Base-by-base conservation (phyloP, 35 echinoderm and acorn worm species). In the Apostichopus parvimensis region DNA sequence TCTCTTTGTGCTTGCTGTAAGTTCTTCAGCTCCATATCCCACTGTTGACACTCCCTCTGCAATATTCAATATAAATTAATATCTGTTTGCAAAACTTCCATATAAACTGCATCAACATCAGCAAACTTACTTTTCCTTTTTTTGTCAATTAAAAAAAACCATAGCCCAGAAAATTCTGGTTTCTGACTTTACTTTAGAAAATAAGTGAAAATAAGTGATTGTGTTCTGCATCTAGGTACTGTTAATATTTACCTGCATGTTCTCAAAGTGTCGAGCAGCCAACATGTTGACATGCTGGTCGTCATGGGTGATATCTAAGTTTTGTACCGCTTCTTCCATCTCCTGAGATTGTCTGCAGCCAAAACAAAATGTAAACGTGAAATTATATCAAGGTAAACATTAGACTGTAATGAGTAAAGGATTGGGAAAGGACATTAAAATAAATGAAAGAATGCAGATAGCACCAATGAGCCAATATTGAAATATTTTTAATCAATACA, bases 201-300 rank as follows among this genome's bases (percentile, higher is more conserved):
- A 11, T 57, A 18, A 52, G 21, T 9, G 54, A 84, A 9, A n/a
- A n/a, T n/a, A n/a, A n/a, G n/a, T 84, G 25, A 18, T 20, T 45
- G 0, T 45, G 34, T 45, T 45, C 34, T 45, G 34, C 34, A 45
- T 45, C 2, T 45, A 45, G 3, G 34, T 45, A 45, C 34, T 45
- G 34, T 45, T 45, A 45, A 45, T 45, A 45, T 56, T 92, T 45
- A 98, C 97, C 93, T 98, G 97, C 10, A 87, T 95, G 22, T 95
- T 95, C 54, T 98, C 97, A 93, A 98, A 96, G 77, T 98, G 97
- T 62, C 91, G 78, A 11, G 97, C 92, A 60, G 97, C 97, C 1
- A 98, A 91, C 66, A 86, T 89, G 53, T 98, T 98, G 79, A 98
- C 97, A 64, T 98, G 97, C 53, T 83, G 85, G 52, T 95, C 97